Evolutionary conservation across 2,888 invertebrate species (phyloP), one percentile per base, ranked within the genome.

Genomic region (Napeogenes sylphis): DNA sequence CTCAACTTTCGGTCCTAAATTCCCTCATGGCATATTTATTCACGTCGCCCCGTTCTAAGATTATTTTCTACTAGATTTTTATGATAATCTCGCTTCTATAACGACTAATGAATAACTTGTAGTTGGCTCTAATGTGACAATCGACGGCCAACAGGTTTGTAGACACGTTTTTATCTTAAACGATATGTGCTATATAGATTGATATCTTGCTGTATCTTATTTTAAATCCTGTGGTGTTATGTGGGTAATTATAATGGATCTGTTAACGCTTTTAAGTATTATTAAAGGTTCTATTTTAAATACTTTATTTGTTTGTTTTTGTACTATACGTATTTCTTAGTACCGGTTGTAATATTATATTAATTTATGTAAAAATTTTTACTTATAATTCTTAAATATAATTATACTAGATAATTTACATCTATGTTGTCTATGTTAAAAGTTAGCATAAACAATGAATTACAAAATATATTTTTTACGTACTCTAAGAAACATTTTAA

Each of bases 21-120:
- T 83, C 81, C 79, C 78, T 71, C 79, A 73, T 85, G 88, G 87
- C 89, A 87, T 88, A 85, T 90, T 88, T 90, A 90, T 90, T 84
- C 76, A 74, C 77, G 71, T 75, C 75, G 72, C 68, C 61, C 74
- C 75, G 77, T 68, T 68, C 76, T 71, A 67, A 82, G 84, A 87
- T 88, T 86, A 88, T 88, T 87, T 85, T 87, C 88, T 84, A 87
- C 85, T 87, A 87, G 84, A 80, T 70, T 84, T 87, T 88, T 87
- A 87, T 88, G 86, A 75, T 88, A 87, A 87, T 87, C 85, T 77
- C 67, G 70, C 71, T 69, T 76, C 77, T 80, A 78, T 82, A 84
- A 83, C 78, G 79, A 76, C 82, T 87, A 89, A 87, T 88, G 88
- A 89, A 87, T 86, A 83, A 85, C 82, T 73, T 76, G 76, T 73